phyloP scores from a whole-genome alignment of 2,888 invertebrate species.

The Formica aserva region DNA sequence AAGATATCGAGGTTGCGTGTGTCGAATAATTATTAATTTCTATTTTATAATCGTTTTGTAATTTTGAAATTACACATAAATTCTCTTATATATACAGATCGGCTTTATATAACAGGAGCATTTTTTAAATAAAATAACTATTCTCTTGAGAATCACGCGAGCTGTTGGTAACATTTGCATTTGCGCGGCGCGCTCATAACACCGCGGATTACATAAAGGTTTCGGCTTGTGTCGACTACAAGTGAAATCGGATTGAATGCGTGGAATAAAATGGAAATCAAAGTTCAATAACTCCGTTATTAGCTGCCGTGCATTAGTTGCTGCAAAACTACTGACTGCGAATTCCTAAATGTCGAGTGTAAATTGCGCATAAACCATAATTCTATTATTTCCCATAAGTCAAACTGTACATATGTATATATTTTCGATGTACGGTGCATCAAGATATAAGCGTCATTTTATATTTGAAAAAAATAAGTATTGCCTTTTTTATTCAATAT shows the following conservation, averaged over 20 bases:
- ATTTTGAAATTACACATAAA: conserved; percentile 11
- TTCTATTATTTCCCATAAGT: conserved; percentile 4
- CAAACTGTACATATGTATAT: not conserved
- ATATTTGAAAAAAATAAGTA: not conserved
- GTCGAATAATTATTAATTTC: not conserved
- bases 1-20: not conserved
- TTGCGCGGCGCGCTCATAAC: conserved; percentile 42
- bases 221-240: conserved; percentile 57
- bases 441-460: not conserved
- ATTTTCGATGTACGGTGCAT: not conserved
- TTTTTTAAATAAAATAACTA: conserved; percentile 22
- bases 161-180: conserved; percentile 58
- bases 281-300: conserved; percentile 75
- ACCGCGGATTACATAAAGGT: conserved; percentile 64
- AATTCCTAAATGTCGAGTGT: conserved; percentile 17
- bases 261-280: conserved; percentile 72
- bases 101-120: conserved; percentile 8
- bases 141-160: not conserved
- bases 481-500: not conserved
- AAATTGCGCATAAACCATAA: conserved; percentile 18
- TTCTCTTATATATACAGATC: not conserved
- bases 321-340: not conserved
- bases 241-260: conserved; percentile 73
- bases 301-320: conserved; percentile 13
- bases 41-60: not conserved